Conservation (phyloP, 2,113 vertebrate species). For the Caranx melampygus region DNA sequence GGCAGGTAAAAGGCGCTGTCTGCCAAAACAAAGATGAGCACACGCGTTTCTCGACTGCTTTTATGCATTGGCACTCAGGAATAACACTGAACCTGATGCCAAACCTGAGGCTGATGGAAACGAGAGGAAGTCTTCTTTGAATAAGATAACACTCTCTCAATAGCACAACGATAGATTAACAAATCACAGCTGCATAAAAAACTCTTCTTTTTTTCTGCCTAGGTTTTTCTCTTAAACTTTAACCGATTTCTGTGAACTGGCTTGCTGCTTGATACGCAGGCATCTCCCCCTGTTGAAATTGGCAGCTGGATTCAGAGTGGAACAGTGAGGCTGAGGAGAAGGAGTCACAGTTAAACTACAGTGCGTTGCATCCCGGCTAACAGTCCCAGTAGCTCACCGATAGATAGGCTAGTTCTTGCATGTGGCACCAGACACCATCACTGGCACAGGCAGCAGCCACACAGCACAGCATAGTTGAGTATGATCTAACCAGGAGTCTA, state of each 20-base stretch:
- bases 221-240: neutral
- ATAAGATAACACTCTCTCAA: neutral
- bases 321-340: slow-evolving; percentile 6
- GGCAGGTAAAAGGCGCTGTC: slow-evolving; percentile 23
- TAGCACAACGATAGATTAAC: neutral
- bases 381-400: slow-evolving; percentile 42
- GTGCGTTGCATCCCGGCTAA: slow-evolving; percentile 31
- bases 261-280: slow-evolving; percentile 20
- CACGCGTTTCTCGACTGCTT: slow-evolving; percentile 33
- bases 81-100: slow-evolving; percentile 14
- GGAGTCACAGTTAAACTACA: slow-evolving; percentile 11
- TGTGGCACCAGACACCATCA: slow-evolving; percentile 19
- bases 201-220: neutral
- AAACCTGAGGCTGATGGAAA: slow-evolving; percentile 13
- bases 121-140: slow-evolving; percentile 12
- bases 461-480: slow-evolving; percentile 25
- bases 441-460: slow-evolving; percentile 15
- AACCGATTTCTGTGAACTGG: slow-evolving; percentile 7
- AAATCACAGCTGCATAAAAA: slow-evolving; percentile 20
- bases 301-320: slow-evolving; percentile 19
- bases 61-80: slow-evolving; percentile 26
- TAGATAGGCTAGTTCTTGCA: slow-evolving; percentile 18
- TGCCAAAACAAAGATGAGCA: slow-evolving; percentile 31
- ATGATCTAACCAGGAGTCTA: slow-evolving; percentile 34
- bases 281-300: slow-evolving; percentile 29